Conservation (phyloP, 2,113 vertebrate genomes). For the Apeltes quadracus region DNA sequence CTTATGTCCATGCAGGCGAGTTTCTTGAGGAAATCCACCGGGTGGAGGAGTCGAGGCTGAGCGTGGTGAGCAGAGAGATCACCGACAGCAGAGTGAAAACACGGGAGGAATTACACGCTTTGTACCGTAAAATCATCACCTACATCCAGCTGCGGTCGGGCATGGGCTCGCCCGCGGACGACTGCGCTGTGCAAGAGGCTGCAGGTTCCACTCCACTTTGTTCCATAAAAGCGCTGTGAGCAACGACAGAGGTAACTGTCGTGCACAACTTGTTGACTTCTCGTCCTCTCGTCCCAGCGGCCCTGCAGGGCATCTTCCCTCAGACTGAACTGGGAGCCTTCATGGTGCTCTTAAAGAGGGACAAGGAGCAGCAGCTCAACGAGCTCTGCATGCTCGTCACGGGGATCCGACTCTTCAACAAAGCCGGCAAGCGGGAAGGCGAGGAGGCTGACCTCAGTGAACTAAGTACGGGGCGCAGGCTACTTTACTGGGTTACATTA, state of each 20-base stretch:
- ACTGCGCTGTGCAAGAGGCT: conserved; percentile 53
- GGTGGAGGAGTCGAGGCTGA: conserved; percentile 80
- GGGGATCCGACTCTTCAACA: conserved; percentile 92
- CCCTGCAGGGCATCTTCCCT: conserved; percentile 91
- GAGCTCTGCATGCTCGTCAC: conserved; percentile 87
- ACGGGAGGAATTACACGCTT: conserved; percentile 78
- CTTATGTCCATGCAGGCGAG: conserved; percentile 77
- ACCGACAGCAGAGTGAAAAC: conserved; percentile 77
- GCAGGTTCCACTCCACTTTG: conserved; percentile 54
- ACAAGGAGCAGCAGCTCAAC: conserved; percentile 88
- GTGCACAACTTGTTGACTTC: neutral
- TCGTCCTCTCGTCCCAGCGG: conserved; percentile 77
- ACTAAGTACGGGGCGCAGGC: conserved; percentile 43
- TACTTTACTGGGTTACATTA: neutral
- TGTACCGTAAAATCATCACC: conserved; percentile 83
- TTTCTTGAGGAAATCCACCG: conserved; percentile 84
- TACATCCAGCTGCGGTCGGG: conserved; percentile 85
- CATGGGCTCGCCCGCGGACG: conserved; percentile 65
- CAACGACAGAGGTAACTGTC: neutral
- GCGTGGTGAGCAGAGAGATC: conserved; percentile 83
- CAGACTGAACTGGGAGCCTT: conserved; percentile 85
- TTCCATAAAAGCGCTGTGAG: neutral
- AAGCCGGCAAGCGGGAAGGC: conserved; percentile 80
- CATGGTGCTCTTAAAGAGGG: conserved; percentile 83
- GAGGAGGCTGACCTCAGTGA: conserved; percentile 78